Base-by-base conservation (phyloP, 2,888 invertebrate genomes). In the Schrankia costaestrigalis region DNA sequence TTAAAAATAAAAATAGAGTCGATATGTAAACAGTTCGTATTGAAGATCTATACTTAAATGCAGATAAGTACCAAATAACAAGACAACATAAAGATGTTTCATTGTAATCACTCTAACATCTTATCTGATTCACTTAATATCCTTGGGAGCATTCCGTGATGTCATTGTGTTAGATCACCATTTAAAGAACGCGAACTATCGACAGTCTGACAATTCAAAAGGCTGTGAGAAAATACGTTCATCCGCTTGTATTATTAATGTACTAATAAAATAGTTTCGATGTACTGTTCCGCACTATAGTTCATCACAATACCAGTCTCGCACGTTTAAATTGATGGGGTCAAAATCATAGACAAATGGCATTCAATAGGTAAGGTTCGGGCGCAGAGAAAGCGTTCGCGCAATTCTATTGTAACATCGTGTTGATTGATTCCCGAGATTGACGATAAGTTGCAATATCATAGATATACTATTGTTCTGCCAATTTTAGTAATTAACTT, bases 321-420 rank as follows among this genome's bases (percentile, higher is more conserved):
- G 57, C 63, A 59, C 56, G 53, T 26, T 53, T 49, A 64, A 56
- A 73, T 67, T 68, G 70, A 75, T 75, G 70, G 58, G 64, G 65
- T 67, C 65, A 66, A 64, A 69, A 67, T 61, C 51, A 52, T 53
- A 68, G 67, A 71, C 70, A 73, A 75, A 75, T 71, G 63, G 59
- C 56, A 63, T 60, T 67, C 63, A 55, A 66, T 60, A 62, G 52
- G 54, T 53, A 53, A 63, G 41, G 48, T 37, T 33, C 62, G 52
- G 61, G 57, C 61, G 43, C 46, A 51, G 76, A 68, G 81, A 82
- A 80, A 82, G 81, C 56, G 47, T 55, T 57, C 44, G 35, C 54
- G 63, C 71, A 76, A 77, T 77, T 73, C 77, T 61, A 78, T 82
- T 82, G 81, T 81, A 59, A 55, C 46, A n/a, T n/a, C n/a, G n/a